These are phyloP conservation scores for Pristiophorus japonicus DNA, from an alignment of 2,113 vertebrate genomes.

Conservation along the genomic window DNA sequence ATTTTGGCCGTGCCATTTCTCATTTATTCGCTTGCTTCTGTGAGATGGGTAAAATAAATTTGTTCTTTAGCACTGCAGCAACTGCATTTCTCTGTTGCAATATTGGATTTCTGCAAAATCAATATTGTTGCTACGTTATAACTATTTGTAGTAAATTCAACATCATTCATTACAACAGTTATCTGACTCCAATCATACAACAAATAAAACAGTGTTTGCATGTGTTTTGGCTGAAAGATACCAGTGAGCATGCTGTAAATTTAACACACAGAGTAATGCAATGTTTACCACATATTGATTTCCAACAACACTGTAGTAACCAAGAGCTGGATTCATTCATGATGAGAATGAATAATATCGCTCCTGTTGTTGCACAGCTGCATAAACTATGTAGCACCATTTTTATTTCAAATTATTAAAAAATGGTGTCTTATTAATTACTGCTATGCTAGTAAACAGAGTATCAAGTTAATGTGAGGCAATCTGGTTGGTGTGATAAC, in stretches of 20 bases:
- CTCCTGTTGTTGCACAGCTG: slow-evolving; percentile 51
- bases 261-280: not conserved
- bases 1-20: slow-evolving; percentile 5
- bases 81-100: not conserved
- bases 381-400: slow-evolving; percentile 55
- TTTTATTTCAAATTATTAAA: slow-evolving; percentile 68
- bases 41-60: not conserved
- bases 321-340: slow-evolving; percentile 40
- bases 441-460: slow-evolving; percentile 59
- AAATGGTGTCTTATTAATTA: slow-evolving; percentile 76
- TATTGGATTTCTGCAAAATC: slow-evolving; percentile 30
- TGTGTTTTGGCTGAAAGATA: not conserved
- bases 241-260: not conserved
- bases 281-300: not conserved
- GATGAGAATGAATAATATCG: slow-evolving; percentile 48
- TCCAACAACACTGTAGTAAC: not conserved
- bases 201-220: not conserved
- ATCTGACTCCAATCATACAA: not conserved
- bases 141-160: not conserved
- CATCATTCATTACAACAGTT: not conserved
- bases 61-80: not conserved
- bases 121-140: not conserved
- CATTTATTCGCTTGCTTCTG: not conserved
- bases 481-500: slow-evolving; percentile 46
- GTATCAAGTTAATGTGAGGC: slow-evolving; percentile 69